phyloP scores from a whole-genome alignment of 2,113 vertebrate species.

The Taxidea taxus region DNA sequence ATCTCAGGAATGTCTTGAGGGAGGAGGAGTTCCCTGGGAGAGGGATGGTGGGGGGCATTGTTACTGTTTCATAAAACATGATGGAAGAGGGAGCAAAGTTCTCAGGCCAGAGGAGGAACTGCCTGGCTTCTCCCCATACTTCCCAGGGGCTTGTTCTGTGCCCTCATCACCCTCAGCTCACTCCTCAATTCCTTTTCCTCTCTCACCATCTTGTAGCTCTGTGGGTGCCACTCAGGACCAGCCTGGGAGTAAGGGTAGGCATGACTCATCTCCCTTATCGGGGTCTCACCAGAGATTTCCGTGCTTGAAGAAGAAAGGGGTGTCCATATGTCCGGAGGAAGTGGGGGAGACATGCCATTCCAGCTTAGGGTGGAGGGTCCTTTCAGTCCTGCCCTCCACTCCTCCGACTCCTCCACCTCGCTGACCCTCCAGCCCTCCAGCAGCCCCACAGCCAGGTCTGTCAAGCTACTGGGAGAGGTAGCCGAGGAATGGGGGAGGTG shows the following conservation, averaged over 20 bases:
- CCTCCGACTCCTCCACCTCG: not conserved
- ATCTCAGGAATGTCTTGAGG: conserved; percentile 80
- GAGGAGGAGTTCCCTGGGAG: conserved; percentile 66
- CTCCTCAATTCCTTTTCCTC: not conserved
- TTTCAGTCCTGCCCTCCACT: conserved; percentile 34
- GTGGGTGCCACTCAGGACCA: not conserved
- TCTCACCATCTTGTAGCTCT: not conserved
- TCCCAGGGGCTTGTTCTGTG: not conserved
- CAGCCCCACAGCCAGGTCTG: conserved; percentile 54
- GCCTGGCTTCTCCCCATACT: not conserved
- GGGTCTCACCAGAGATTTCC: conserved; percentile 68
- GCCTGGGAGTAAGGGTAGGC: conserved; percentile 19
- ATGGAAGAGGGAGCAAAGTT: conserved; percentile 10
- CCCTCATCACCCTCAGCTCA: not conserved
- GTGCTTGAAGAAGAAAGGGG: conserved; percentile 60
- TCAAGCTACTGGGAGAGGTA: not conserved
- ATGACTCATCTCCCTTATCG: conserved; percentile 75
- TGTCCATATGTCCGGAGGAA: conserved; percentile 72
- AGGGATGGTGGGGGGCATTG: not conserved
- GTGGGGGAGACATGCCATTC: conserved; percentile 17
- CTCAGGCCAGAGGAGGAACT: not conserved
- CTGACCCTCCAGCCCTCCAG: conserved; percentile 31
- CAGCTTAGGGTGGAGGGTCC: not conserved
- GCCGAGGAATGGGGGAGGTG: not conserved
- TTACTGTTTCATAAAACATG: conserved; percentile 37